phyloP scores from a whole-genome alignment of 2,113 vertebrate genomes.

The Lagenorhynchus albirostris region DNA sequence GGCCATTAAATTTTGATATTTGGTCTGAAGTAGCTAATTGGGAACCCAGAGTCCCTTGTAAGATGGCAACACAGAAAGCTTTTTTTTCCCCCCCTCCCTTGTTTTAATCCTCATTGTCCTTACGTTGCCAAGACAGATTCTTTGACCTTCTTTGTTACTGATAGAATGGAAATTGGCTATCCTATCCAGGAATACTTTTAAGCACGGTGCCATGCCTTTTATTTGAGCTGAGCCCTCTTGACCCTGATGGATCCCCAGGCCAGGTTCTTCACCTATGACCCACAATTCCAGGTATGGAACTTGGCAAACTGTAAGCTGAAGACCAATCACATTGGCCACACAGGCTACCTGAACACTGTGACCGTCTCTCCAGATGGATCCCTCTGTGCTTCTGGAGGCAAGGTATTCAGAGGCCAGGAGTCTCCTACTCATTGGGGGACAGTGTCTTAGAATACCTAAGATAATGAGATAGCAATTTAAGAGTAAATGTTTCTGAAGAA shows the following conservation, averaged over 20 bases:
- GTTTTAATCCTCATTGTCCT: background rate
- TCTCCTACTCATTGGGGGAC: fast-evolving
- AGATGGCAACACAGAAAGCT: background rate
- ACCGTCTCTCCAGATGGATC: constrained; percentile 96
- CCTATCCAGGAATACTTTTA: background rate
- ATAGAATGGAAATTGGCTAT: background rate
- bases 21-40: background rate
- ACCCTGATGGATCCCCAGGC: background rate
- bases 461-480: background rate
- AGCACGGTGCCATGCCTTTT: background rate
- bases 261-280: background rate
- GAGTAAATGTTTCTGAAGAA: background rate
- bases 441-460: background rate
- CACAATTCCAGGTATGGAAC: constrained; percentile 92
- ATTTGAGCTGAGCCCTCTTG: background rate
- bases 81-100: background rate
- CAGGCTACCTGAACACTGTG: constrained; percentile 95
- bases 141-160: background rate
- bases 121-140: background rate
- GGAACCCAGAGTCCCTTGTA: background rate
- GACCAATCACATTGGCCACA: constrained; percentile 98
- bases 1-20: background rate
- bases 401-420: constrained; percentile 79
- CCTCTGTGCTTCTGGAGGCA: constrained; percentile 96
- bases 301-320: constrained; percentile 98